Conservation (phyloP, 2,888 invertebrate genomes). For the Apamea anceps region DNA sequence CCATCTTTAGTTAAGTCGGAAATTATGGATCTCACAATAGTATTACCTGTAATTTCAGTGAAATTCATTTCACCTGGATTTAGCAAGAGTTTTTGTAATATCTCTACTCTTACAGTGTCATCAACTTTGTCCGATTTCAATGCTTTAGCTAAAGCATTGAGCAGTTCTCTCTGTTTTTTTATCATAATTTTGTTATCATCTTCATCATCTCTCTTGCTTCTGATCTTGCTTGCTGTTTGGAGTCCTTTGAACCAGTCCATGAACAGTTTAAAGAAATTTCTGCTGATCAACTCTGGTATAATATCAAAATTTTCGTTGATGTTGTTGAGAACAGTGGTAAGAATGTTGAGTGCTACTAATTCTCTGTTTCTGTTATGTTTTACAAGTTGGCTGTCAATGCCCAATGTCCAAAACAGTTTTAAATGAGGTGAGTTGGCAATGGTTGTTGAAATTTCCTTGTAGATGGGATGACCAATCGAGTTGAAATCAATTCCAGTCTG, state of each 20-base stretch:
- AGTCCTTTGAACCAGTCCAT: slow-evolving; percentile 91
- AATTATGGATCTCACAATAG: slow-evolving; percentile 92
- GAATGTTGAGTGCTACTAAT: slow-evolving; percentile 90
- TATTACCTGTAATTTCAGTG: slow-evolving; percentile 93
- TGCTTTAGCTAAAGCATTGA: slow-evolving; percentile 87
- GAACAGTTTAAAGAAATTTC: slow-evolving; percentile 92
- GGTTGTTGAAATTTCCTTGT: slow-evolving; percentile 90
- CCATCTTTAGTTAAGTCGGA: slow-evolving; percentile 90
- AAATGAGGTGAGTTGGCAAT: slow-evolving; percentile 89
- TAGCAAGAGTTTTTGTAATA: slow-evolving; percentile 92
- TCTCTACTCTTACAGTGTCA: slow-evolving; percentile 88
- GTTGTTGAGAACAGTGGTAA: slow-evolving; percentile 89
- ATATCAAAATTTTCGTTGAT: slow-evolving; percentile 83
- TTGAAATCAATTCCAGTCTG: slow-evolving; percentile 91
- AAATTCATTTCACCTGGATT: slow-evolving; percentile 93
- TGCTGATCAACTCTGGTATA: slow-evolving; percentile 91
- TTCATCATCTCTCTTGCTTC: slow-evolving; percentile 86
- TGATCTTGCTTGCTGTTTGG: slow-evolving; percentile 90
- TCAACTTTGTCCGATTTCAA: slow-evolving; percentile 87
- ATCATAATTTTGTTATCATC: slow-evolving; percentile 89
- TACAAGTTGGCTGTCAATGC: slow-evolving; percentile 83
- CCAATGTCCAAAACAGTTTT: slow-evolving; percentile 89
- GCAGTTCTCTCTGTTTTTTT: slow-evolving; percentile 89
- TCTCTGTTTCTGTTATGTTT: slow-evolving; percentile 91
- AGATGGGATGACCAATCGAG: slow-evolving; percentile 91